Base-by-base conservation (phyloP, 1,140 invertebrate genomes). In the Luehdorfia chinensis region DNA sequence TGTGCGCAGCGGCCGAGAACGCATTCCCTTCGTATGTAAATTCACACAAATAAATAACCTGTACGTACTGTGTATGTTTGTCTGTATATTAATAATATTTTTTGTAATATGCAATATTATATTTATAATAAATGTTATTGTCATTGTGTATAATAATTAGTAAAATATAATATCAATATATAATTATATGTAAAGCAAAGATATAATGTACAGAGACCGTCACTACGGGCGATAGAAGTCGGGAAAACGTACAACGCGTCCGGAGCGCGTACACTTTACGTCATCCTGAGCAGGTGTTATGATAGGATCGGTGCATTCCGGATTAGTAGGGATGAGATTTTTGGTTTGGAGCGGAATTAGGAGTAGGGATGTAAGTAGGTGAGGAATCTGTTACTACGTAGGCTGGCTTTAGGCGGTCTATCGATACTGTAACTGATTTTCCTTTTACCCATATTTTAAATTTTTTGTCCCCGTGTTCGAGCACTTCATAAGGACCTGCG, bases 361-460 rank as follows among this genome's bases (percentile, higher is more conserved):
- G 8, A 2, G 3, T 4, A 2, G 4, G 8, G 2, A 2, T 9
- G 7, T 27, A 9, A 7, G 25, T 27, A 8, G 25, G 8, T 7
- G 8, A 9, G 3, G 25, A n/a, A 9, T 27, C 25, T 7, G 8
- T 7, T 7, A 27, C 2, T 7, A 27, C 11, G 25, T 27, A 27
- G 25, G 25, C 25, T 8, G 25, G 25, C 25, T 27, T 27, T n/a
- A 41, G 23, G 12, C 37, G 36, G 48, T 50, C 48, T 15, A 50
- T 25, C 7, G 48, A 50, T 43, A 50, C 37, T 25, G 48, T 50
- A 7, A 15, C 11, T 2, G 12, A 9, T 16, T 50, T 50, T 2
- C 37, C 34, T 2, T 43, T 50, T 13, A 43, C 8, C 1, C 31
- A 11, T 15, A 50, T 9, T 31, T 41, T 50, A 9, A 25, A 43